These are phyloP conservation scores for Hermaeophaga mercurialis DNA, from an alignment of 2,888 invertebrate species.

Conservation along the genomic window DNA sequence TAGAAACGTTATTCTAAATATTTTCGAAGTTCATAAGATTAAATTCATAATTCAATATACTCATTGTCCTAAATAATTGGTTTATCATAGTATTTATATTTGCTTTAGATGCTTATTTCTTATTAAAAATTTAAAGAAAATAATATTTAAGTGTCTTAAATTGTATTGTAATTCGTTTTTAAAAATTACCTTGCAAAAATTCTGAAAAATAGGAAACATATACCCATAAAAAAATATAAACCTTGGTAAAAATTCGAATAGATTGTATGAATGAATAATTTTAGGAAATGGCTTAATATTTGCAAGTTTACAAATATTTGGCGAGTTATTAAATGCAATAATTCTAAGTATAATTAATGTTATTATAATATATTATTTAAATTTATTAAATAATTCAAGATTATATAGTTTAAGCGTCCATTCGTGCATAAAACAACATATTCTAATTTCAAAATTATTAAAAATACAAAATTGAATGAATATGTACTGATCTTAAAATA, in stretches of 20 bases:
- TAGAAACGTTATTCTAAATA: conserved; percentile 12
- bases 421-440: conserved; percentile 9
- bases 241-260: neutral
- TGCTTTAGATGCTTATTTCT: too few relatives aligned
- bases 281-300: conserved; percentile 5
- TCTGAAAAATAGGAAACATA: neutral
- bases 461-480: too few relatives aligned
- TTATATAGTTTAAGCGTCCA: conserved; percentile 7
- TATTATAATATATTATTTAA: conserved; percentile 5
- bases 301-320: neutral
- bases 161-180: too few relatives aligned
- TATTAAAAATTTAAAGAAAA: too few relatives aligned
- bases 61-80: neutral
- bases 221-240: neutral
- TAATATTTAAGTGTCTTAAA: too few relatives aligned
- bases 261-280: neutral
- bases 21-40: conserved; percentile 12
- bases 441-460: neutral
- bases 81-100: neutral
- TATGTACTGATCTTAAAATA: too few relatives aligned
- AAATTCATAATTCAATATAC: neutral
- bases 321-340: neutral
- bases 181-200: neutral
- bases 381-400: conserved; percentile 11
- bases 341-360: neutral